phyloP scores from a whole-genome alignment of 2,888 invertebrate species.

The Phalangium opilio region DNA sequence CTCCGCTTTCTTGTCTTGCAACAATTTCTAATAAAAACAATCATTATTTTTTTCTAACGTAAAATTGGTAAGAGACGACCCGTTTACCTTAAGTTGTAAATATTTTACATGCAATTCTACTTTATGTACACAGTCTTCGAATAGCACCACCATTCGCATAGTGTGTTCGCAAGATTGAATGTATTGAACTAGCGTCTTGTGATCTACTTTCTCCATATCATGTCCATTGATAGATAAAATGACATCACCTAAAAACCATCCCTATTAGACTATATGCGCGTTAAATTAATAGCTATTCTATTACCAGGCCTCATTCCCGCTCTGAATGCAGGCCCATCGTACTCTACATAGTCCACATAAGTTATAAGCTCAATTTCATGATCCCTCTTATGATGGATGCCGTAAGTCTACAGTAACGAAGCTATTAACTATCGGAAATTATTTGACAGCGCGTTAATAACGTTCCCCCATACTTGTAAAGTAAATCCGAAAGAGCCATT shows the following conservation, averaged over 20 bases:
- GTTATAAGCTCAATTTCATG: conserved; percentile 91
- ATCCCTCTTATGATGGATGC: conserved; percentile 86
- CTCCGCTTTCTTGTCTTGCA: conserved; percentile 54
- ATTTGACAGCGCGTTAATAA: background rate
- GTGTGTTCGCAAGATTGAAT: conserved; percentile 75
- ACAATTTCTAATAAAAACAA: conserved; percentile 42
- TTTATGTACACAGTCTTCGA: conserved; percentile 90
- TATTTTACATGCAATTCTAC: conserved; percentile 84
- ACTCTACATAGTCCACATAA: conserved; percentile 90
- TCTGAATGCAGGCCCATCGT: conserved; percentile 75
- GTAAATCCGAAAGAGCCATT: conserved; percentile 88
- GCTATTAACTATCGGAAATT: background rate
- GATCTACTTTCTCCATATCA: conserved; percentile 88
- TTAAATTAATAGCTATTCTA: conserved; percentile 2
- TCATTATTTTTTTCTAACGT: too few relatives aligned
- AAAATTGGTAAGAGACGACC: background rate
- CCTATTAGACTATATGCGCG: too few relatives aligned
- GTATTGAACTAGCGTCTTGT: conserved; percentile 76
- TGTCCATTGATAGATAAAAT: conserved; percentile 91
- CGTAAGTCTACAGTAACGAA: conserved; percentile 56
- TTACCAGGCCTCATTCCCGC: conserved; percentile 82
- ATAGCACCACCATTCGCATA: conserved; percentile 90
- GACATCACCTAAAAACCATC: conserved; percentile 52
- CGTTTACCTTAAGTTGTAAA: conserved; percentile 50
- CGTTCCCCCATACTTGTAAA: conserved; percentile 45